These are phyloP conservation scores for Pantherophis guttatus DNA, from an alignment of 2,113 vertebrate genomes.

Conservation along the genomic window DNA sequence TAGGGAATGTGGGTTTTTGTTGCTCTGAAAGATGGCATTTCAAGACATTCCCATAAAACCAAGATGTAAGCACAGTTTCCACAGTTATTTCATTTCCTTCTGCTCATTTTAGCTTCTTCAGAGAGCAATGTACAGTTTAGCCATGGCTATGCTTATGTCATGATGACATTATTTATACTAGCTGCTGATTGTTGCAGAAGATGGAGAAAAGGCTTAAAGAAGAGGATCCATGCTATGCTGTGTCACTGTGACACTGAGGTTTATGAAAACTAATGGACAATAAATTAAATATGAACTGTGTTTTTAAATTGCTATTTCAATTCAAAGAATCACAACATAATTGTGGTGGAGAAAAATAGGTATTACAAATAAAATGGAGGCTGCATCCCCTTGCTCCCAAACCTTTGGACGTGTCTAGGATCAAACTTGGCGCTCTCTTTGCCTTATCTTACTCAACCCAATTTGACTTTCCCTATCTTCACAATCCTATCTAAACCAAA, in stretches of 20 bases:
- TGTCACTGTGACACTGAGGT: not conserved
- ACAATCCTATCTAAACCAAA: not conserved
- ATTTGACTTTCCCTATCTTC: not conserved
- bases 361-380: not conserved
- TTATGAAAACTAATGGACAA: not conserved
- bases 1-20: not conserved
- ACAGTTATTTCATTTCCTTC: not conserved
- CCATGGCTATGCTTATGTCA: slow-evolving; percentile 21
- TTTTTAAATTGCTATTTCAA: not conserved
- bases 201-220: not conserved
- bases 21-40: not conserved
- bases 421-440: not conserved
- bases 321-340: not conserved
- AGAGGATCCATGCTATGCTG: slow-evolving; percentile 10
- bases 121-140: not conserved
- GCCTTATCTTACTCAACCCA: not conserved
- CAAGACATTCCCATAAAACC: not conserved
- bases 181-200: slow-evolving; percentile 14
- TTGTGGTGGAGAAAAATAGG: not conserved
- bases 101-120: not conserved
- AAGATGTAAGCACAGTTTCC: not conserved
- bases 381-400: not conserved
- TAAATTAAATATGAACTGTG: slow-evolving; percentile 17
- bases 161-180: slow-evolving; percentile 19
- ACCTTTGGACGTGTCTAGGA: not conserved